Conservation (phyloP, 2,888 invertebrate species). For the Cylloceria caligata region DNA sequence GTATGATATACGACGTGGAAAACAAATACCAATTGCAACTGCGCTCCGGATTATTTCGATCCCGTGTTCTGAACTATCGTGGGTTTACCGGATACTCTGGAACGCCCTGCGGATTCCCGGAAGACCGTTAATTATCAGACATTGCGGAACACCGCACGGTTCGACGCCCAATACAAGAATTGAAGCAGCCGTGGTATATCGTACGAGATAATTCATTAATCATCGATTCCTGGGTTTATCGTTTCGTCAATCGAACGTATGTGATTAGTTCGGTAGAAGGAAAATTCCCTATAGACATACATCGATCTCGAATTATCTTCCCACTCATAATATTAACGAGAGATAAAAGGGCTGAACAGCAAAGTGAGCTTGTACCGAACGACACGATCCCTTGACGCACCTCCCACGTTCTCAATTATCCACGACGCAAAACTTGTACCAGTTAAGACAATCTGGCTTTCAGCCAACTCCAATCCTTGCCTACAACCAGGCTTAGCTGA, state of each 20-base stretch:
- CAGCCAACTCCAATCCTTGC: slow-evolving; percentile 80
- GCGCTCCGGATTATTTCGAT: slow-evolving; percentile 56
- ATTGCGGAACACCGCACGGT: slow-evolving; percentile 24
- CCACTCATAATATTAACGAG: slow-evolving; percentile 38
- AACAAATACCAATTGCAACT: slow-evolving; percentile 62
- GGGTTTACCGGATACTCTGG: slow-evolving; percentile 29
- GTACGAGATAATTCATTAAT: not conserved
- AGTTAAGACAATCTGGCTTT: slow-evolving; percentile 77
- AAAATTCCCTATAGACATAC: slow-evolving; percentile 7
- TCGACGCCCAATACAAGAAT: slow-evolving; percentile 10
- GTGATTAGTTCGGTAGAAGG: not conserved
- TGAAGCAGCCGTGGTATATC: not conserved
- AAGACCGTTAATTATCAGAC: slow-evolving; percentile 53
- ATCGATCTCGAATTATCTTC: slow-evolving; percentile 35
- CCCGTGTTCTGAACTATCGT: slow-evolving; percentile 67
- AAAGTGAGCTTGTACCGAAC: slow-evolving; percentile 12
- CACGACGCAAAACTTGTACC: slow-evolving; percentile 74
- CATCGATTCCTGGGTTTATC: not conserved
- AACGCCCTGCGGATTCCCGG: slow-evolving; percentile 33
- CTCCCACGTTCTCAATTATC: slow-evolving; percentile 27
- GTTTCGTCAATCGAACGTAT: not conserved
- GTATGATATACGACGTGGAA: slow-evolving; percentile 60
- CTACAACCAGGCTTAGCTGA: slow-evolving; percentile 70
- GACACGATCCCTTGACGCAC: slow-evolving; percentile 2
- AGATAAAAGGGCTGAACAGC: slow-evolving; percentile 1